These are phyloP conservation scores for Dynastes hyllus DNA, from an alignment of 2,888 invertebrate species.

Conservation along the genomic window DNA sequence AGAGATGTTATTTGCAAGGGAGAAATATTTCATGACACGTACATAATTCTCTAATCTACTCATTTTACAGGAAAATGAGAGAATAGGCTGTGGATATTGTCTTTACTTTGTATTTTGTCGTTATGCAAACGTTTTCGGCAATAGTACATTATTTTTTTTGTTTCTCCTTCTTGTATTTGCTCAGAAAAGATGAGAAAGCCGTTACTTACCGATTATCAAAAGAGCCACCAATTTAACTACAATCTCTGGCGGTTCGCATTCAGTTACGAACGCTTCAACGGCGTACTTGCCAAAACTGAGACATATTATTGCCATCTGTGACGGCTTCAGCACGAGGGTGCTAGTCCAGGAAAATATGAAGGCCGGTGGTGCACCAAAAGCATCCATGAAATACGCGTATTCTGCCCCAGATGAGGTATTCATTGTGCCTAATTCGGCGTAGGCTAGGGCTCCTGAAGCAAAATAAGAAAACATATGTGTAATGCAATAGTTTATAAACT, in stretches of 20 bases:
- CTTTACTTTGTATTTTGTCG: too few species aligned
- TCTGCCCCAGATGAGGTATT: conserved; percentile 96
- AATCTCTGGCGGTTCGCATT: conserved; percentile 88
- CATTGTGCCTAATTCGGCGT: conserved; percentile 96
- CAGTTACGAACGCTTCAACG: conserved; percentile 90
- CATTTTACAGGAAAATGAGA: too few species aligned
- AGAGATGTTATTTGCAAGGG: too few species aligned
- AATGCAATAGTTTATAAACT: too few species aligned
- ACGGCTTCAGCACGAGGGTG: conserved; percentile 92
- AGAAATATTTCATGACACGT: too few species aligned
- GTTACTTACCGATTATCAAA: conserved; percentile 84
- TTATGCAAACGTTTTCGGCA: too few species aligned
- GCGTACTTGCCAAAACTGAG: conserved; percentile 95
- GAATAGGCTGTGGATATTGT: too few species aligned
- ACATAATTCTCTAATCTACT: too few species aligned
- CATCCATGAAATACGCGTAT: conserved; percentile 97
- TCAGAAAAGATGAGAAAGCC: too few species aligned
- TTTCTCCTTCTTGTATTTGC: too few species aligned
- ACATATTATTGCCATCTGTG: conserved; percentile 95
- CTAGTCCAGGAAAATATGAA: conserved; percentile 96
- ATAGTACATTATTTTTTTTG: too few species aligned
- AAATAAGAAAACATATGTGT: not conserved
- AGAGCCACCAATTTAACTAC: conserved; percentile 92
- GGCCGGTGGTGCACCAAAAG: conserved; percentile 92
- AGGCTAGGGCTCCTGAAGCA: conserved; percentile 88